A percentile compares a stretch with the other conserved stretches of the same genome.
Conservation (phyloP, 1,140 invertebrate genomes). For the Heliconius eleuchia region DNA sequence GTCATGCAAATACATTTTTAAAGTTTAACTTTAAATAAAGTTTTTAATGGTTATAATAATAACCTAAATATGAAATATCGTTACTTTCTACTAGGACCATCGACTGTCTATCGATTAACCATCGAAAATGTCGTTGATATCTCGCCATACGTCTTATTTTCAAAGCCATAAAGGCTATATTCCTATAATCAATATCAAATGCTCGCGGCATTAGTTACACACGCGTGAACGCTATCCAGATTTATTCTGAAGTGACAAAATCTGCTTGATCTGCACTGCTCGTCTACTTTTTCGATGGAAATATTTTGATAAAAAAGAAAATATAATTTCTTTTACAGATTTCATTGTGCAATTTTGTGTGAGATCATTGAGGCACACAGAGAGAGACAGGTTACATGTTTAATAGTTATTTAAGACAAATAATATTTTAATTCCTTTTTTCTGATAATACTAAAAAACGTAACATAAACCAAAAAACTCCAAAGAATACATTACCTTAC, state of each 20-base stretch:
- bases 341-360: too few species aligned
- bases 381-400: too few species aligned
- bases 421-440: too few species aligned
- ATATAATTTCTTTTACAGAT: too few species aligned
- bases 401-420: too few species aligned
- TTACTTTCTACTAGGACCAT: background rate
- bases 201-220: slow-evolving; percentile 22
- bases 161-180: background rate
- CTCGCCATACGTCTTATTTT: background rate
- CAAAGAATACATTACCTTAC: too few species aligned
- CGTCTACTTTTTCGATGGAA: background rate
- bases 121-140: background rate
- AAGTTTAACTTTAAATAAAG: too few species aligned
- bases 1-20: too few species aligned
- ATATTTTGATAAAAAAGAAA: background rate
- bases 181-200: background rate
- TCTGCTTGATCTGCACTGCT: background rate
- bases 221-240: slow-evolving; percentile 1
- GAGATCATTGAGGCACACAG: too few species aligned
- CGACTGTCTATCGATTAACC: background rate
- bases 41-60: too few species aligned
- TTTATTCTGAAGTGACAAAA: slow-evolving; percentile 11
- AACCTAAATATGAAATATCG: background rate
- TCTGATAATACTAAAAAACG: too few species aligned
- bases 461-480: too few species aligned